Evolutionary conservation across 2,113 vertebrate species (phyloP).

Genomic region (Paramisgurnus dabryanus): DNA sequence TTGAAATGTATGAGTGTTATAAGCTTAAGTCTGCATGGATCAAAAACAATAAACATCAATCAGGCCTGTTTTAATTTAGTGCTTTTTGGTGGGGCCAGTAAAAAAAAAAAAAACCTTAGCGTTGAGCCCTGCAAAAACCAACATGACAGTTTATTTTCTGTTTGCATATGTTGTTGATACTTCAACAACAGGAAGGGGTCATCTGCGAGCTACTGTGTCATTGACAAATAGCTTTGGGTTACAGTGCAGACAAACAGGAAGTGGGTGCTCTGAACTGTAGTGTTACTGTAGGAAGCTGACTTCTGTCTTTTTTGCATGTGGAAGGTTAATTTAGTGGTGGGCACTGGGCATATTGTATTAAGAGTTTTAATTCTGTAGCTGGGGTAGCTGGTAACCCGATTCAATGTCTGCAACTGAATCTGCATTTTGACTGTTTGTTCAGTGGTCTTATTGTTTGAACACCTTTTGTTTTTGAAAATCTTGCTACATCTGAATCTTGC

Average conservation of each 20-base stretch:
- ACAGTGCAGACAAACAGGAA: conserved; percentile 30
- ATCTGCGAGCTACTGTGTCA: background rate
- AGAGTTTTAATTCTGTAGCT: no score
- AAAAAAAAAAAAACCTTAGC: no score
- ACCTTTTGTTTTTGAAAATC: background rate
- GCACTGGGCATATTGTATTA: background rate
- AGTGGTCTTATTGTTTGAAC: background rate
- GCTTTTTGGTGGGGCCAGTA: no score
- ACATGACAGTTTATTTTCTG: no score
- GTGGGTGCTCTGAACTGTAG: no score
- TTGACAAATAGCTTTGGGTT: background rate
- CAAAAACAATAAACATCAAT: no score
- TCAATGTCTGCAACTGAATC: conserved; percentile 24
- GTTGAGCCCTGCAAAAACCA: no score
- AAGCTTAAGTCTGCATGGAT: no score
- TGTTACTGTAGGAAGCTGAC: background rate
- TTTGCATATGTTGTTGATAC: background rate
- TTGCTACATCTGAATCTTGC: background rate
- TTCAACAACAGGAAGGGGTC: conserved; percentile 9
- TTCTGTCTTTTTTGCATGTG: background rate
- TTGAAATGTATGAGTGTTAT: no score
- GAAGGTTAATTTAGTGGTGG: background rate
- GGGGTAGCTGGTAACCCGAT: no score
- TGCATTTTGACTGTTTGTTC: background rate
- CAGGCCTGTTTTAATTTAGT: no score